These are phyloP conservation scores for Remorina albescens DNA, from an alignment of 2,797 vertebrate species.

Conservation along the genomic window DNA sequence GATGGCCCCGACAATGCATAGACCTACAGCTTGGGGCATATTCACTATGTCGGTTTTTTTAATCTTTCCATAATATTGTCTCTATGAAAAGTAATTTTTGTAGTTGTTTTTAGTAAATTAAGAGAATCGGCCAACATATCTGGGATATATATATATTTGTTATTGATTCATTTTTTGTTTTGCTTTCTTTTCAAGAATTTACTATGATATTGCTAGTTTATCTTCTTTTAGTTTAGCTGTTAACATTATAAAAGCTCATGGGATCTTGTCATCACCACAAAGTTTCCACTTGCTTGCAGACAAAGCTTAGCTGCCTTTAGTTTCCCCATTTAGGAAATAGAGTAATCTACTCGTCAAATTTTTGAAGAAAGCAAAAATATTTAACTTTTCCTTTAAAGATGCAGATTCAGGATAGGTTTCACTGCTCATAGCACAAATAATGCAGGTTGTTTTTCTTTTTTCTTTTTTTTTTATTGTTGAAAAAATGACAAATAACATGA, in stretches of 20 bases:
- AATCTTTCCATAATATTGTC: not conserved
- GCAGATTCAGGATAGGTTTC: not conserved
- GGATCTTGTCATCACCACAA: too few species aligned
- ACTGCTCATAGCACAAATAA: conserved; percentile 24
- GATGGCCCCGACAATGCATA: not conserved
- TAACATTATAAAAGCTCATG: too few species aligned
- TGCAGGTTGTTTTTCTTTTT: not conserved
- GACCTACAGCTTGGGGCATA: not conserved
- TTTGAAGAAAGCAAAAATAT: not conserved
- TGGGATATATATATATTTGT: not conserved
- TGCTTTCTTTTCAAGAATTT: not conserved
- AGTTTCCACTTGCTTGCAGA: too few species aligned
- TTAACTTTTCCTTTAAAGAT: not conserved
- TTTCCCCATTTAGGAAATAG: not conserved
- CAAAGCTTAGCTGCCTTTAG: too few species aligned
- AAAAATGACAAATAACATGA: too few species aligned
- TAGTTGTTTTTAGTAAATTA: not conserved
- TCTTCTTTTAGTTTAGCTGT: not conserved
- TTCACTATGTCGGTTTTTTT: not conserved
- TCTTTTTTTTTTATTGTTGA: too few species aligned
- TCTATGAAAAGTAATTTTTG: not conserved
- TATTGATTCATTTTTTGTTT: too few species aligned
- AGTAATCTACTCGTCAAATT: not conserved
- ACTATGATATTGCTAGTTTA: not conserved
- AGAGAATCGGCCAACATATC: not conserved